Conservation (phyloP, 2,113 vertebrate species). For the Catharus fuscescens region DNA sequence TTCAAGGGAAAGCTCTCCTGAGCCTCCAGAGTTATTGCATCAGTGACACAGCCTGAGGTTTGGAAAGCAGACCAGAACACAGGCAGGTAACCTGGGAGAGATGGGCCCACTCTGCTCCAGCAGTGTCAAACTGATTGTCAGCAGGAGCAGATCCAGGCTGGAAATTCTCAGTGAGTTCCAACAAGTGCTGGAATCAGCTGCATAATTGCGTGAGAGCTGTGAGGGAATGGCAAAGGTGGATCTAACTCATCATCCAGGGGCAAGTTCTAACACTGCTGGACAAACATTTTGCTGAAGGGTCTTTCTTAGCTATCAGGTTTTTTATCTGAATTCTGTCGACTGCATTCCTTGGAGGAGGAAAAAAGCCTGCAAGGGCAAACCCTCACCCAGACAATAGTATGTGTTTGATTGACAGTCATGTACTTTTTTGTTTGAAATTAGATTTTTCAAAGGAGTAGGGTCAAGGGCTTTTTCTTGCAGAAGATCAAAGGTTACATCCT, state of each 20-base stretch:
- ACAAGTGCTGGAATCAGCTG: neutral
- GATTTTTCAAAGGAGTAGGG: conserved; percentile 11
- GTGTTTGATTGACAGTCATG: conserved; percentile 2
- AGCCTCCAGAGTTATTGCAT: neutral
- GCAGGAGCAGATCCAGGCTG: neutral
- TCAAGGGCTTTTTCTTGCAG: conserved; percentile 21
- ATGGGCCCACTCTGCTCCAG: neutral
- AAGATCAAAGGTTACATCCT: conserved; percentile 19
- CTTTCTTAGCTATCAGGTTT: conserved; percentile 28
- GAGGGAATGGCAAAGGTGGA: conserved; percentile 13
- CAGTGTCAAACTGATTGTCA: neutral
- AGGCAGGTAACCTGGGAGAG: neutral
- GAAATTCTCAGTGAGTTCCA: neutral
- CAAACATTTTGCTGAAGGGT: conserved; percentile 66
- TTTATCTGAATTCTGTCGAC: conserved; percentile 20
- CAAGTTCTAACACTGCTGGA: conserved; percentile 56
- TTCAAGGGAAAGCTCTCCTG: conserved; percentile 31
- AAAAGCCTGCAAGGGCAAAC: neutral
- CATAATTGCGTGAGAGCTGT: neutral
- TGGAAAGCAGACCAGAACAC: neutral
- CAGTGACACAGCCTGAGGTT: neutral
- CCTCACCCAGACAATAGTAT: neutral
- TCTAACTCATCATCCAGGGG: conserved; percentile 28
- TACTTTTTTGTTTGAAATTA: conserved; percentile 7
- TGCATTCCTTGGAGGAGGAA: conserved; percentile 36